Percentiles rank a stretch among this genome's conserved stretches.
Evolutionary conservation across 1,140 invertebrate species (phyloP).

Genomic region (Sycobia sp.): DNA sequence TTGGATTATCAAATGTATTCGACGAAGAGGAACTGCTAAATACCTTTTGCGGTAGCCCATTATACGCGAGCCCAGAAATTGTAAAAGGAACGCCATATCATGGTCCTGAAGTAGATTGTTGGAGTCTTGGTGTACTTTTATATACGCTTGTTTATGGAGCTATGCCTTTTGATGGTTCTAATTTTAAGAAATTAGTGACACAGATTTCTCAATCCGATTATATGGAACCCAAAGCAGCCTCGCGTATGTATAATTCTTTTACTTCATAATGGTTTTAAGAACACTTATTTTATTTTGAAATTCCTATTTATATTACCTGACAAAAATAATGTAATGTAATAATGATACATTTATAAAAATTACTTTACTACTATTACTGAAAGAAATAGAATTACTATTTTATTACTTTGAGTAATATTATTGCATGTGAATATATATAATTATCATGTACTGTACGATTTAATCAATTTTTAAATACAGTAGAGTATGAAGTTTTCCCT

Average conservation of each 20-base stretch:
- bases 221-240: slow-evolving; percentile 93
- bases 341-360: no score
- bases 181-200: slow-evolving; percentile 94
- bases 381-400: no score
- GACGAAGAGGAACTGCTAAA: slow-evolving; percentile 85
- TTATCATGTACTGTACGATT: no score
- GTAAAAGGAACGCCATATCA: slow-evolving; percentile 97
- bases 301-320: no score
- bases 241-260: slow-evolving; percentile 68
- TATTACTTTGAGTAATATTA: no score
- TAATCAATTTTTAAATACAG: no score
- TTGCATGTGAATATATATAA: no score
- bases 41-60: slow-evolving; percentile 96
- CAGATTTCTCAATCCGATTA: slow-evolving; percentile 98
- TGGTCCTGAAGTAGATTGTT: slow-evolving; percentile 94
- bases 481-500: no score
- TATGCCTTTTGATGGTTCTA: slow-evolving; percentile 99
- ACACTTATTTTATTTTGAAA: no score
- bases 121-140: slow-evolving; percentile 95
- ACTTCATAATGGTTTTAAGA: no score
- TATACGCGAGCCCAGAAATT: slow-evolving; percentile 99
- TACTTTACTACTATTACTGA: no score
- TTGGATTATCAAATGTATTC: slow-evolving; percentile 98
- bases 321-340: no score
- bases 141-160: slow-evolving; percentile 98